Conservation (phyloP, 1,140 invertebrate species). For the Neotoxoptera formosana region DNA sequence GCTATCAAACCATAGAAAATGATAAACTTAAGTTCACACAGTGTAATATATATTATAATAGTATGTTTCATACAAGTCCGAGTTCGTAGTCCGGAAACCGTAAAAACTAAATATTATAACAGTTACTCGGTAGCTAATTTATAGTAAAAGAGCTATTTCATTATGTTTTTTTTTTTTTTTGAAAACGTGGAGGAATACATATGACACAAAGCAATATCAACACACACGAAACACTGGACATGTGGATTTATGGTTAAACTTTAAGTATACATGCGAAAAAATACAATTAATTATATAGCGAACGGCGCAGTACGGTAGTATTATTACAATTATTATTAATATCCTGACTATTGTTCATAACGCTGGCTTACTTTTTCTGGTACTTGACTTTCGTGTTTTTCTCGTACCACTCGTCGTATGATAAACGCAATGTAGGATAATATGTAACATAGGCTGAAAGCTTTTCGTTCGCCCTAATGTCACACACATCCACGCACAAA, state of each 20-base stretch:
- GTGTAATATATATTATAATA: background rate
- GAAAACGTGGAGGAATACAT: background rate
- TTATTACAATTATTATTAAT: background rate
- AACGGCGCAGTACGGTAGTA: background rate
- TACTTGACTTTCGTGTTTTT: conserved; percentile 11
- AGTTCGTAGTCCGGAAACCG: background rate
- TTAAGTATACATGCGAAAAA: background rate
- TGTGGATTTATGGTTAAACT: background rate
- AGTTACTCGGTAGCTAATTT: background rate
- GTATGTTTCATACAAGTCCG: background rate
- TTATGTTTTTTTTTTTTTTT: background rate
- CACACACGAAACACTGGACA: background rate
- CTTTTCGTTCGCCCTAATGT: conserved; percentile 6
- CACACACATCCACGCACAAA: background rate
- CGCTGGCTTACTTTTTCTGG: background rate
- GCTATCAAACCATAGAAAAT: background rate
- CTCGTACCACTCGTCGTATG: background rate
- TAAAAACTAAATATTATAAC: background rate
- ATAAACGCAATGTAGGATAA: background rate
- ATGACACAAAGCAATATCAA: background rate
- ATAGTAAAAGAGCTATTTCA: background rate
- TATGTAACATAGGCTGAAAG: conserved; percentile 1
- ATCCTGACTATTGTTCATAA: background rate
- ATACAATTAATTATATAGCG: background rate
- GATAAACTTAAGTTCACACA: background rate